A percentile compares a stretch with the other conserved stretches of the same genome.
Conservation (phyloP, 2,113 vertebrate species). For the Hippotragus niger region DNA sequence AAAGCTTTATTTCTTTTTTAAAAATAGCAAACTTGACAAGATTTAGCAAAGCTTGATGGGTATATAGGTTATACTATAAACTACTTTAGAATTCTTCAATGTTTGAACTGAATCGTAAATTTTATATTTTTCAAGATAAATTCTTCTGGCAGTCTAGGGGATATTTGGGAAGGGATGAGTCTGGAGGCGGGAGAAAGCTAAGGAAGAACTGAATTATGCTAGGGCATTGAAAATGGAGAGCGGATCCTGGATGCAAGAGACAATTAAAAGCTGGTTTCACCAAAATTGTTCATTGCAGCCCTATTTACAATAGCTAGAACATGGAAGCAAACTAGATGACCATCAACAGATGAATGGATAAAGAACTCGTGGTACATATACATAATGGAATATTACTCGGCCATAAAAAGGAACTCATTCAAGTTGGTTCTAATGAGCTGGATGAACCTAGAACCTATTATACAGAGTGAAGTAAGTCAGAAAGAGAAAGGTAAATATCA, state of each 20-base stretch:
- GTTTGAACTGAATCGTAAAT: neutral
- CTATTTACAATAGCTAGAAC: neutral
- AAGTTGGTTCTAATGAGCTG: fast-evolving
- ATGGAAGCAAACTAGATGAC: neutral
- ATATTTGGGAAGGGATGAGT: neutral
- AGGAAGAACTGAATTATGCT: neutral
- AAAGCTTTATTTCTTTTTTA: neutral
- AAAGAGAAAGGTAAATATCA: neutral
- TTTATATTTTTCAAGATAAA: neutral
- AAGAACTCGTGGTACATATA: neutral
- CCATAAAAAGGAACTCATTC: neutral
- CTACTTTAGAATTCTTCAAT: neutral
- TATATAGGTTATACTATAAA: neutral
- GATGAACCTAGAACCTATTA: neutral
- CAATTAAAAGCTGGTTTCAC: neutral
- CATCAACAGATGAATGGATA: neutral
- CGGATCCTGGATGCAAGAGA: neutral
- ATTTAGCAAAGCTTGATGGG: neutral
- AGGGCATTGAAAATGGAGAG: no score
- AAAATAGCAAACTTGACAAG: neutral
- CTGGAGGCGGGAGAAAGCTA: neutral
- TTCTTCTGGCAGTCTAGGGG: neutral
- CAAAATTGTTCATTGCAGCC: neutral
- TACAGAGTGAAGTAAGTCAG: neutral
- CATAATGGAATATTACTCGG: neutral